Conservation (phyloP, 2,113 vertebrate species). For the western clawed frog (Xenopus tropicalis) region DNA sequence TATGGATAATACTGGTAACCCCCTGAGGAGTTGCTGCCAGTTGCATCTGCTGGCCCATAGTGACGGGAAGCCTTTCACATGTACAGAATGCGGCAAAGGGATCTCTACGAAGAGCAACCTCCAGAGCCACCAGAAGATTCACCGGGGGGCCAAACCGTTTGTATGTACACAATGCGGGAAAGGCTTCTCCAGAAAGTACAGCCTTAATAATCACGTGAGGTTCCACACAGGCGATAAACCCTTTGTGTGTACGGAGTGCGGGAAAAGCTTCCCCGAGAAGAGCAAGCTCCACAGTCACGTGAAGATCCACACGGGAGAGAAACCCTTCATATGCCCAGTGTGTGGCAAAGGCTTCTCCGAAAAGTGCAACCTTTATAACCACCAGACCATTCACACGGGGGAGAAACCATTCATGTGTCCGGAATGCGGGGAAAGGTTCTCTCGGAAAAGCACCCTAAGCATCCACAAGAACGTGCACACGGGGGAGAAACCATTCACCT, state of each 20-base stretch:
- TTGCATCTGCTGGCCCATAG: slow-evolving; percentile 47
- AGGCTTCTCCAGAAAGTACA: background rate
- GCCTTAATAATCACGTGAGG: slow-evolving; percentile 7
- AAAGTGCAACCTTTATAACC: background rate
- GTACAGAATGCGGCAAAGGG: no score
- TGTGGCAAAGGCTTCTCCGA: background rate
- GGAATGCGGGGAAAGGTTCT: slow-evolving; percentile 49
- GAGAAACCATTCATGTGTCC: slow-evolving; percentile 49
- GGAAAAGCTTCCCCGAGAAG: slow-evolving; percentile 53
- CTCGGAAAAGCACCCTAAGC: slow-evolving; percentile 13
- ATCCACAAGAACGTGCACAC: background rate
- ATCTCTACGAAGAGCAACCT: no score
- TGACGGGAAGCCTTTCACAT: background rate
- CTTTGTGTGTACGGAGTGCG: slow-evolving; percentile 51
- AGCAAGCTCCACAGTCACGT: slow-evolving; percentile 49
- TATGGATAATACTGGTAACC: no score
- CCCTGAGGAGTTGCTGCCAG: no score
- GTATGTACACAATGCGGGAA: no score
- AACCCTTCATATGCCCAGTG: background rate
- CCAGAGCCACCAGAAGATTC: no score
- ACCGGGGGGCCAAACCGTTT: background rate
- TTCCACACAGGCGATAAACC: slow-evolving; percentile 43
- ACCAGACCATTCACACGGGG: background rate
- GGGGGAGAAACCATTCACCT: background rate
- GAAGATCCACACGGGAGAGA: slow-evolving; percentile 35